These are phyloP conservation scores for Tamias sibiricus DNA, from an alignment of 2,113 vertebrate species.

Conservation along the genomic window DNA sequence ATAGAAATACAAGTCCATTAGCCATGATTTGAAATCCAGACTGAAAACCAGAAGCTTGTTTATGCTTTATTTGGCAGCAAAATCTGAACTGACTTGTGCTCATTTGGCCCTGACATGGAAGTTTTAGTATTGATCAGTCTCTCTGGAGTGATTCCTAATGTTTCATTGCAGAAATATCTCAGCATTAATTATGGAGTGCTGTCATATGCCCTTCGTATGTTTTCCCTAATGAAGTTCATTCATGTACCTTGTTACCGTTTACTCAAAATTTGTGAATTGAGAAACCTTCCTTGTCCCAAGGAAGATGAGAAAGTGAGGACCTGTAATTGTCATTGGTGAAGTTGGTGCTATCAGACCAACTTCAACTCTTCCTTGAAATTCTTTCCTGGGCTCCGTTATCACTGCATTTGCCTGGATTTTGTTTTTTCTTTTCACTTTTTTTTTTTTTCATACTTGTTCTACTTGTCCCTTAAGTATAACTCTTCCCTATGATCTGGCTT, in stretches of 20 bases:
- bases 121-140: neutral
- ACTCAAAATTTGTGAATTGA: neutral
- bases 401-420: neutral
- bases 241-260: neutral
- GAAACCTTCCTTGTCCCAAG: neutral
- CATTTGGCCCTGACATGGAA: neutral
- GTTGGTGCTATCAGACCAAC: neutral
- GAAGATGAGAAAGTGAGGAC: neutral
- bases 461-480: neutral
- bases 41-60: slow-evolving; percentile 44
- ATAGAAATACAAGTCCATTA: neutral
- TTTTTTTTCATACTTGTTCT: neutral
- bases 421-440: neutral
- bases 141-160: neutral
- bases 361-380: neutral
- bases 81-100: neutral
- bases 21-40: slow-evolving; percentile 2
- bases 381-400: neutral
- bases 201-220: neutral
- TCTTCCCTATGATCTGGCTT: neutral
- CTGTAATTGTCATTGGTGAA: neutral
- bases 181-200: neutral
- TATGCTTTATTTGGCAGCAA: slow-evolving; percentile 2
- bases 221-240: neutral
- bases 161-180: neutral